These are phyloP conservation scores for Dissostichus mawsoni DNA, from an alignment of 2,113 vertebrate species.

Conservation along the genomic window DNA sequence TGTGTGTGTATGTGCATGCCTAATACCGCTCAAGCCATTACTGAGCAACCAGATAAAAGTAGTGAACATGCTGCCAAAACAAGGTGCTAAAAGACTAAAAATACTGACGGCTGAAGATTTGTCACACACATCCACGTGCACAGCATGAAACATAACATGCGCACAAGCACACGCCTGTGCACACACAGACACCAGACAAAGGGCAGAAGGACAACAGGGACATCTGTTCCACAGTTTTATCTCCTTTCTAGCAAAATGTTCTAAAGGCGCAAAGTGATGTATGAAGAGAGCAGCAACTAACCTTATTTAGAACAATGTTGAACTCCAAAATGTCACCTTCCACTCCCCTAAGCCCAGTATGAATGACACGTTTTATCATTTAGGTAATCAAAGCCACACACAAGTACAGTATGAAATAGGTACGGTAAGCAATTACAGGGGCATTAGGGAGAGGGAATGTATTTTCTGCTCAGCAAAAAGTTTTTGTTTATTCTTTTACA, in stretches of 20 bases:
- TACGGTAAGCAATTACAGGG: slow-evolving; percentile 45
- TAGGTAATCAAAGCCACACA: slow-evolving; percentile 57
- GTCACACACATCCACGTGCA: background rate
- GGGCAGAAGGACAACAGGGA: slow-evolving; percentile 63
- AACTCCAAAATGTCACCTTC: slow-evolving; percentile 43
- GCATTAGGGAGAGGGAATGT: slow-evolving; percentile 14
- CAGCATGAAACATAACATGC: background rate
- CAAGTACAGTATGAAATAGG: slow-evolving; percentile 40
- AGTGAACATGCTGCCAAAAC: slow-evolving; percentile 77
- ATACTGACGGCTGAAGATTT: slow-evolving; percentile 63
- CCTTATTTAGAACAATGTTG: slow-evolving; percentile 40
- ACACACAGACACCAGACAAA: slow-evolving; percentile 11
- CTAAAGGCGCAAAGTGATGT: slow-evolving; percentile 39
- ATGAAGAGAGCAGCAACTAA: slow-evolving; percentile 50
- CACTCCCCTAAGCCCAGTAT: slow-evolving; percentile 24
- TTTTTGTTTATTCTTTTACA: slow-evolving; percentile 47
- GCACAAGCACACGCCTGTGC: slow-evolving; percentile 5
- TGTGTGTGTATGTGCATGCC: slow-evolving; percentile 5
- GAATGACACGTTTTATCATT: slow-evolving; percentile 53
- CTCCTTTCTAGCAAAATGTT: slow-evolving; percentile 54
- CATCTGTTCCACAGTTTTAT: slow-evolving; percentile 71
- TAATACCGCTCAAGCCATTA: slow-evolving; percentile 61
- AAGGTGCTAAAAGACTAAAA: slow-evolving; percentile 78
- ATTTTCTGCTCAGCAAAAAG: slow-evolving; percentile 37
- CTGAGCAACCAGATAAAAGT: slow-evolving; percentile 61